Base-by-base conservation (phyloP, 2,797 vertebrate species). In the Sebastes elongatus region DNA sequence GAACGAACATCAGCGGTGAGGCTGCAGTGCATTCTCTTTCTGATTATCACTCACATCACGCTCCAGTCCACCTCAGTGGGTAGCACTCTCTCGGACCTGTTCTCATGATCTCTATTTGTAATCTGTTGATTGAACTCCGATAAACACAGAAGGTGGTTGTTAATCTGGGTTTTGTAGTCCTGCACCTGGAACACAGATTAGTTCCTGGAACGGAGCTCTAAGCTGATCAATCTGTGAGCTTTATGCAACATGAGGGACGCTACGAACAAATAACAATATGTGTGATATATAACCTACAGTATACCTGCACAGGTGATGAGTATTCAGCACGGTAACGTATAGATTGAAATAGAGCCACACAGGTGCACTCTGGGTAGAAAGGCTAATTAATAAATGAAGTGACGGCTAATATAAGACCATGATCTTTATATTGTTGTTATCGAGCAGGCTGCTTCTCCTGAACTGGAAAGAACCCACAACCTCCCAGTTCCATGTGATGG, bases 111-210 rank as follows among this genome's bases (percentile, higher is more conserved):
- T 52, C 30, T 3, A 9, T 30, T 68, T 57, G 35, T 38, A 74
- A 61, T 71, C 59, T 57, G 27, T 28, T 73, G 49, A 74, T 32
- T 78, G 2, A 6, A 7, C 9, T 16, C 33, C 10, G n/a, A 79
- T 57, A 55, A 71, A 71, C 56, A 42, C 42, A 77, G 80, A 66
- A 66, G 59, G 57, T 79, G 78, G 72, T 49, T n/a, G 71, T 76
- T 75, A 23, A 22, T 33, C 38, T 27, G 23, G 52, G 56, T 32
- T 66, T 82, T 69, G n/a, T 32, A 16, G 60, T 27, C 52, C 32
- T 22, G 16, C 49, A 84, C 59, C 38, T 84, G 72, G 69, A 86
- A 82, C 63, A 65, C 22, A 81, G 80, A 91, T 84, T 80, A 77
- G 13, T 89, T 88, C 75, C 74, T 55, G 68, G 86, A 85, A 86